Base-by-base conservation (phyloP, 2,113 vertebrate genomes). In the Pundamilia nyererei region DNA sequence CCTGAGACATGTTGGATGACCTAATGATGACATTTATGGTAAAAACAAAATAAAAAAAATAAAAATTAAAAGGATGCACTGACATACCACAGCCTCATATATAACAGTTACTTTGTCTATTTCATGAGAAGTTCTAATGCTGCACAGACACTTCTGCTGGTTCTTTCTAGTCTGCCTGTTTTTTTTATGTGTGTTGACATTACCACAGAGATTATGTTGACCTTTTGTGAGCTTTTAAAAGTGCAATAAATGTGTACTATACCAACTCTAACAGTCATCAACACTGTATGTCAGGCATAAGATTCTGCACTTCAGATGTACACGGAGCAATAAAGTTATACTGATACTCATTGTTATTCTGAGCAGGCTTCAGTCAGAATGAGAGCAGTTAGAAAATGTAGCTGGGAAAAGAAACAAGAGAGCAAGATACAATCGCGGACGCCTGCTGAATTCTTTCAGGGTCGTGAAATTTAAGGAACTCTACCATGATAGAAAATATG, bases 401-500 rank as follows among this genome's bases (percentile, higher is more conserved):
- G 80, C 24, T 29, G 12, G 80, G 60, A 55, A 47, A 47, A 80
- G 68, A 40, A 54, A 33, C 24, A 62, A 31, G 24, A 31, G 79
- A 53, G 49, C 7, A 29, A 87, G 87, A 92, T 89, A 91, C 31
- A 89, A 89, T 91, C 68, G 82, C n/a, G 53, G 31, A 86, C 55
- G 84, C 87, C 87, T 51, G 81, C 47, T 49, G 77, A 89, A 72
- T 89, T 82, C 65, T 77, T 84, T 83, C 79, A 51, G 24, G 45
- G 62, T 15, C 38, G 65, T 87, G 72, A 86, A 93, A 89, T 70
- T 90, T 87, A 9, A 58, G 58, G 80, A 90, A 86, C 88, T 80
- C 88, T 60, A 85, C 90, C 84, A 86, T 86, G 53, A 90, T 85
- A 87, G 86, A 90, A 90, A 91, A 87, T 84, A 86, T 80, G 42